phyloP scores from a whole-genome alignment of 2,797 vertebrate genomes.

The Acrossocheilus fasciatus region DNA sequence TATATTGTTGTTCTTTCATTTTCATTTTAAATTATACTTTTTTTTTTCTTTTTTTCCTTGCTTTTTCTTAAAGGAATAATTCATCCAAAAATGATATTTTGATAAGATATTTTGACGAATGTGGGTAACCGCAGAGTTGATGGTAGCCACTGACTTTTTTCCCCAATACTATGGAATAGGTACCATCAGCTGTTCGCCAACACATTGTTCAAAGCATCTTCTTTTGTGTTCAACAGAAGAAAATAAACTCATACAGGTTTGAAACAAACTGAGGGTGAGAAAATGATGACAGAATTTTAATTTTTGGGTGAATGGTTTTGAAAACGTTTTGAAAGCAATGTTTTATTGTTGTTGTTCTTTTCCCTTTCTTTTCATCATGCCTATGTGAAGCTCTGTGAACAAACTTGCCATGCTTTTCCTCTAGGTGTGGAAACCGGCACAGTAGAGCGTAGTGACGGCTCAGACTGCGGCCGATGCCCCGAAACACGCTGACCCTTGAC shows the following conservation, averaged over 20 bases:
- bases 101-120: too few relatives aligned
- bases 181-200: neutral
- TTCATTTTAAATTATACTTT: too few relatives aligned
- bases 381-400: neutral
- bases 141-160: neutral
- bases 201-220: neutral
- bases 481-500: conserved; percentile 22
- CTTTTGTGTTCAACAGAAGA: neutral
- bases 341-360: neutral
- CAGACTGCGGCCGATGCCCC: conserved; percentile 61
- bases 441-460: conserved; percentile 37
- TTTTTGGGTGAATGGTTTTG: neutral
- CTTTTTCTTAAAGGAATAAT: too few relatives aligned
- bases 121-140: neutral
- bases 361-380: neutral
- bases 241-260: neutral
- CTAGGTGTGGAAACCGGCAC: conserved; percentile 69
- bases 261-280: neutral
- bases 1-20: too few relatives aligned
- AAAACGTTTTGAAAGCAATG: neutral
- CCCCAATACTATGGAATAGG: neutral
- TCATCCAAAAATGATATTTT: too few relatives aligned
- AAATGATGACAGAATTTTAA: neutral
- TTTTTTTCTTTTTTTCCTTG: too few relatives aligned
- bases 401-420: conserved; percentile 15